Evolutionary conservation across 64 coral and sea anemone species (phyloP).

Genomic region (Pachyseris speciosa): DNA sequence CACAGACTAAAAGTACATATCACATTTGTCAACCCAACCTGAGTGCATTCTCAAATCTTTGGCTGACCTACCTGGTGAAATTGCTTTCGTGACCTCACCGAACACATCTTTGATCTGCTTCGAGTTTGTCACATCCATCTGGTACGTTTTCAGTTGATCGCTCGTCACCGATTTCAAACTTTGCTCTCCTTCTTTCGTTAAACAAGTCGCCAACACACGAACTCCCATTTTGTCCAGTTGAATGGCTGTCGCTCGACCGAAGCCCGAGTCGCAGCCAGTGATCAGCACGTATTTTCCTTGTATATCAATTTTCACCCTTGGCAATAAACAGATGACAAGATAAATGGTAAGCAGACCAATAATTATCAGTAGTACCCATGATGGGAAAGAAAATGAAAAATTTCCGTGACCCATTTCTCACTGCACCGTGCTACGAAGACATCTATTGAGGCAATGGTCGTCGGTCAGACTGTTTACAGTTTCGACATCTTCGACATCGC

Average conservation of each 20-base stretch:
- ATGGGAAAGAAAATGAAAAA: not conserved
- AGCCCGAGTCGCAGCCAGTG: conserved; percentile 79
- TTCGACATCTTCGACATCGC: too few relatives aligned
- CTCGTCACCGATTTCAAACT: conserved; percentile 27
- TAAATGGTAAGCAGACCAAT: not conserved
- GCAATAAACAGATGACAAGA: not conserved
- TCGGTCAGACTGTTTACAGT: too few relatives aligned
- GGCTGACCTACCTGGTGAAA: not conserved
- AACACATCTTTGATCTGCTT: conserved; percentile 61
- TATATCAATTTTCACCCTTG: conserved; percentile 20
- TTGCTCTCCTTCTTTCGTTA: conserved; percentile 57
- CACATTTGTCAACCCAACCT: too few relatives aligned
- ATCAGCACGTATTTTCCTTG: conserved; percentile 64
- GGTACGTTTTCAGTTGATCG: conserved; percentile 18
- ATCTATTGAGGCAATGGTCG: not conserved
- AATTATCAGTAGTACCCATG: not conserved
- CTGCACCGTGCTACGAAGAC: too few relatives aligned
- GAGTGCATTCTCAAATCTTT: too few relatives aligned
- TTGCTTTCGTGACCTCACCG: conserved; percentile 45
- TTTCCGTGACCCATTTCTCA: not conserved
- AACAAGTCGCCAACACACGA: conserved; percentile 70
- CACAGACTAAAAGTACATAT: too few relatives aligned
- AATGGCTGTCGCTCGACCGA: conserved; percentile 64
- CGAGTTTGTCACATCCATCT: conserved; percentile 62
- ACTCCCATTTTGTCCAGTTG: conserved; percentile 59